These are phyloP conservation scores for Dinoponera quadriceps DNA, from an alignment of 1,140 invertebrate species.

Conservation along the genomic window DNA sequence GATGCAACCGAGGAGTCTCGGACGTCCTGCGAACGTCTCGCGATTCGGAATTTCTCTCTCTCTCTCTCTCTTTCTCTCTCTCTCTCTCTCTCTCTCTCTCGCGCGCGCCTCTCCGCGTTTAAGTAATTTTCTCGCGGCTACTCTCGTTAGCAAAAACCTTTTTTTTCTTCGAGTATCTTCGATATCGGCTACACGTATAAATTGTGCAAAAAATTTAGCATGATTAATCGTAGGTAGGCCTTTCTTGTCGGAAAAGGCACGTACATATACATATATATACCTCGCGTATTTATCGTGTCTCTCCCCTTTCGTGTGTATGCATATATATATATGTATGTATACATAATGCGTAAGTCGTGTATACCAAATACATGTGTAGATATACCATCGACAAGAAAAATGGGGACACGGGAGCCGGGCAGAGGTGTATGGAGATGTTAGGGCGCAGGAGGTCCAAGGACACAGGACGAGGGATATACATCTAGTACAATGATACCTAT, in stretches of 20 bases:
- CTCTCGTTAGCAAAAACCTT: conserved; percentile 67
- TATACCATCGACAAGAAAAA: conserved; percentile 71
- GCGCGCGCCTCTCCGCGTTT: conserved; percentile 41
- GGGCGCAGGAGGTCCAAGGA: background rate
- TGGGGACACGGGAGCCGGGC: background rate
- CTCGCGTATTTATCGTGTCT: conserved; percentile 57
- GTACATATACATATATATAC: conserved; percentile 70
- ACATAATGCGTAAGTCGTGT: conserved; percentile 49
- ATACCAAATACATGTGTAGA: conserved; percentile 57
- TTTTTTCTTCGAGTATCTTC: conserved; percentile 25
- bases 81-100: background rate
- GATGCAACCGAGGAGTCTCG: background rate
- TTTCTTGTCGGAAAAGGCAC: conserved; percentile 73
- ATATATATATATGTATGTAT: conserved; percentile 52
- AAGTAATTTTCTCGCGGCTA: conserved; percentile 53
- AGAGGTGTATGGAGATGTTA: background rate
- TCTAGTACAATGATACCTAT: conserved; percentile 53
- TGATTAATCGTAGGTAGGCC: conserved; percentile 72
- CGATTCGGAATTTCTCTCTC: background rate
- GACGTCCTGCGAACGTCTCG: too few species aligned
- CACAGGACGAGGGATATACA: conserved; percentile 34
- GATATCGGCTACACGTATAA: conserved; percentile 74
- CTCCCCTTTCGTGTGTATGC: conserved; percentile 14
- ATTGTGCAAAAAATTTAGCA: conserved; percentile 79
- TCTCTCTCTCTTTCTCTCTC: background rate